These are phyloP conservation scores for Geopemphigus sp. DNA, from an alignment of 1,140 invertebrate genomes.

Conservation along the genomic window DNA sequence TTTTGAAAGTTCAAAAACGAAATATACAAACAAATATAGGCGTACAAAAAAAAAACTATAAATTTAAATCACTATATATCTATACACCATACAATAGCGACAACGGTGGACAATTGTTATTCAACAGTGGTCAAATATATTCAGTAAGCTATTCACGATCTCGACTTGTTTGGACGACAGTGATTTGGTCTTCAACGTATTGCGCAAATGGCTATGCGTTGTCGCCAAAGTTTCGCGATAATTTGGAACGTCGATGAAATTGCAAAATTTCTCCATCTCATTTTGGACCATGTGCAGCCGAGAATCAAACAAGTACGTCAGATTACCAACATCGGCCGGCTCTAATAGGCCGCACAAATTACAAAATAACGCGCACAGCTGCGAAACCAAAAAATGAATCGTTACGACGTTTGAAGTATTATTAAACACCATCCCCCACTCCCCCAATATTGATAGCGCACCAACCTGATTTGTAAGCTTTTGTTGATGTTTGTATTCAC, in stretches of 20 bases:
- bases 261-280: constrained; percentile 32
- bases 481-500: constrained; percentile 42
- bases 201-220: constrained; percentile 4
- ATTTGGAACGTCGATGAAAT: constrained; percentile 20
- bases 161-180: constrained; percentile 28
- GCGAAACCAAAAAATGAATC: background rate
- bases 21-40: too few species aligned
- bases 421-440: too few species aligned
- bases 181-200: constrained; percentile 12
- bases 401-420: too few species aligned
- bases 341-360: constrained; percentile 32
- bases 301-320: constrained; percentile 28
- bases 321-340: background rate
- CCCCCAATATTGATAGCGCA: too few species aligned
- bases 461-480: constrained; percentile 43
- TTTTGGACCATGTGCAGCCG: background rate
- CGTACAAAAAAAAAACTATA: too few species aligned
- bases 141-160: background rate
- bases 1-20: too few species aligned
- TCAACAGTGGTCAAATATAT: constrained; percentile 8
- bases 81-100: too few species aligned
- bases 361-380: constrained; percentile 31
- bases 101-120: background rate
- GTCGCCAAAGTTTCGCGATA: background rate
- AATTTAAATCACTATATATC: too few species aligned